Conservation (phyloP, 2,888 invertebrate genomes). For the Drosophila histrio region DNA sequence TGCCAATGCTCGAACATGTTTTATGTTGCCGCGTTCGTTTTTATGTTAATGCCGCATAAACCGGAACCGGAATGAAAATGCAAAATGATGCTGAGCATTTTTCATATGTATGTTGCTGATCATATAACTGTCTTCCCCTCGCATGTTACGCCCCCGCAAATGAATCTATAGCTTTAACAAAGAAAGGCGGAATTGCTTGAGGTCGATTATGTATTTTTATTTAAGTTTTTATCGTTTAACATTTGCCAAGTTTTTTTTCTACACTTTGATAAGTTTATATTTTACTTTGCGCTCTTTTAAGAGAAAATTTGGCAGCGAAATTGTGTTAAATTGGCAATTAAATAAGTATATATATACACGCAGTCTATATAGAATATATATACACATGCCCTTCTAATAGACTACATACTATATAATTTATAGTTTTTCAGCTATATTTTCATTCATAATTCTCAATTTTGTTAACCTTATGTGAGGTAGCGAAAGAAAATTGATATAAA, state of each 20-base stretch:
- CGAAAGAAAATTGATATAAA: background rate
- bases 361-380: background rate
- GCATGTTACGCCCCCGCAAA: background rate
- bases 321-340: slow-evolving; percentile 25
- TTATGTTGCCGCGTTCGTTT: slow-evolving; percentile 39
- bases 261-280: too few species aligned
- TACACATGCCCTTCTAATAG: background rate
- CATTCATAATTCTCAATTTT: background rate
- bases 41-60: slow-evolving; percentile 60
- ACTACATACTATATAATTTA: background rate
- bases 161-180: slow-evolving; percentile 15
- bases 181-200: slow-evolving; percentile 61
- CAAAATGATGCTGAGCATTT: slow-evolving; percentile 26
- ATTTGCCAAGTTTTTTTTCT: slow-evolving; percentile 18
- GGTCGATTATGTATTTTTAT: slow-evolving; percentile 30
- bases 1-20: slow-evolving; percentile 48
- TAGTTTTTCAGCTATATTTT: background rate
- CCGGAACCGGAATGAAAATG: slow-evolving; percentile 61
- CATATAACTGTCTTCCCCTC: background rate
- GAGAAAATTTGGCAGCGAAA: slow-evolving; percentile 17
- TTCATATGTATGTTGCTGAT: slow-evolving; percentile 5
- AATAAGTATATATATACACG: background rate
- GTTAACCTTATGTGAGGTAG: background rate
- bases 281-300: slow-evolving; percentile 6
- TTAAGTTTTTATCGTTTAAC: slow-evolving; percentile 8